These are phyloP conservation scores for Eucidaris tribuloides DNA, from an alignment of 35 echinoderm and acorn worm species.

Conservation along the genomic window DNA sequence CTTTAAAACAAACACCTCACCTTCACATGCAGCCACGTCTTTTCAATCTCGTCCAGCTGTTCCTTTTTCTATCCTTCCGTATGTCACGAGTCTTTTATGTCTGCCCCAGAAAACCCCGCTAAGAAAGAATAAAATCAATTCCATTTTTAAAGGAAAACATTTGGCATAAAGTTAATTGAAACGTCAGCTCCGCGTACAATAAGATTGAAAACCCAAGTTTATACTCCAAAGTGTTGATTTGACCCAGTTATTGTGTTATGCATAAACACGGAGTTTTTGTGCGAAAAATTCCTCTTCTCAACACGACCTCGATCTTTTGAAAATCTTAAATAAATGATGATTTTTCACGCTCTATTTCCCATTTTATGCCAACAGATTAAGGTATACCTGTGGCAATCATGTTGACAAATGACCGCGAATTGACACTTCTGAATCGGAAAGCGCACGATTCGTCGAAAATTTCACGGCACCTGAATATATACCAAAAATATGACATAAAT, in stretches of 20 bases:
- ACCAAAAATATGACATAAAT: too few species aligned
- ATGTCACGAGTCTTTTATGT: conserved; percentile 11
- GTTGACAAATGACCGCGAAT: too few species aligned
- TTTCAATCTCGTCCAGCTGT: background rate
- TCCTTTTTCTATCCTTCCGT: background rate
- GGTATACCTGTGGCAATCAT: too few species aligned
- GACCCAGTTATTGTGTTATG: conserved; percentile 14
- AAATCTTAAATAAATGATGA: conserved; percentile 11
- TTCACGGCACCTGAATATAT: too few species aligned
- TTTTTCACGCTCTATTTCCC: conserved; percentile 19
- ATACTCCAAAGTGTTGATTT: conserved; percentile 2
- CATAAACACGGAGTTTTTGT: too few species aligned
- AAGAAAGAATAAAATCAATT: conserved; percentile 6
- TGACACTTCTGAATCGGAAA: too few species aligned
- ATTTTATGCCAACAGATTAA: background rate
- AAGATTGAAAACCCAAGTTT: conserved; percentile 1
- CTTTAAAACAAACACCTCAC: too few species aligned
- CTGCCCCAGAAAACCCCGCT: background rate
- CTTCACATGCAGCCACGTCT: background rate
- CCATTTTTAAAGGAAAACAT: conserved; percentile 26
- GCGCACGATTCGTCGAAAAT: too few species aligned
- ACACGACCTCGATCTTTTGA: background rate
- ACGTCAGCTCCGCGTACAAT: conserved; percentile 4
- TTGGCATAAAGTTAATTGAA: conserved; percentile 29
- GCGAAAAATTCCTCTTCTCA: conserved; percentile 1